A percentile compares a stretch with the other conserved stretches of the same genome.
Evolutionary conservation across 2,113 vertebrate species (phyloP).

Genomic region (Haplochromis burtoni): DNA sequence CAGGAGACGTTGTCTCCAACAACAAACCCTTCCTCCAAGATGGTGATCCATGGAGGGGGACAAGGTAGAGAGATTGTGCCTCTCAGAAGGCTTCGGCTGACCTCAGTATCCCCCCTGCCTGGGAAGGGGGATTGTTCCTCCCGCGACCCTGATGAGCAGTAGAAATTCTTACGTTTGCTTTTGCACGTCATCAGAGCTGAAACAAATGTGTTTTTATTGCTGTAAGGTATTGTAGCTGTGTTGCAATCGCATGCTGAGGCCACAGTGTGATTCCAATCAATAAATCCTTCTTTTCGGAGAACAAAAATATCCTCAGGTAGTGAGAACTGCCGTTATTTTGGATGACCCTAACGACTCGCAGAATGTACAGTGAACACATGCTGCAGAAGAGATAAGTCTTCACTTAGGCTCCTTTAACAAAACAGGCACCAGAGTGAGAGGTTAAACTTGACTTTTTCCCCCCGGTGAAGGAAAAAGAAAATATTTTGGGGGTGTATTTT

Average conservation of each 20-base stretch:
- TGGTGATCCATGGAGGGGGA: neutral
- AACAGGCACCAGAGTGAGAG: constrained; percentile 15
- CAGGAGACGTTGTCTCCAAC: neutral
- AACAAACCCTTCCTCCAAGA: neutral
- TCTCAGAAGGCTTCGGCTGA: neutral
- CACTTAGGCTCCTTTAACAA: constrained; percentile 5
- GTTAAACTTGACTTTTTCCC: neutral
- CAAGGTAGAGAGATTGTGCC: neutral
- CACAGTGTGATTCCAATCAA: constrained; percentile 46
- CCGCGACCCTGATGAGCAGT: neutral
- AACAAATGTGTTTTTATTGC: neutral
- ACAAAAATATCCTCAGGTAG: constrained; percentile 36
- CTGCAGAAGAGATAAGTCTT: constrained; percentile 7
- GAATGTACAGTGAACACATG: constrained; percentile 20
- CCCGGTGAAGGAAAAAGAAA: constrained; percentile 22
- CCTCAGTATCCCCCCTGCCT: neutral
- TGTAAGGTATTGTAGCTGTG: constrained; percentile 7
- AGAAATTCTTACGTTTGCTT: neutral
- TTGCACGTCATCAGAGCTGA: neutral
- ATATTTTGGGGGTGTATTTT: neutral
- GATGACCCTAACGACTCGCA: constrained; percentile 20
- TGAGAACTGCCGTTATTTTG: constrained; percentile 41
- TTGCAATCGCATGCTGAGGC: constrained; percentile 17
- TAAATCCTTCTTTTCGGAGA: constrained; percentile 20
- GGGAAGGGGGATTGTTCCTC: neutral